These are phyloP conservation scores for Gnathonemus longibarbis DNA, from an alignment of 2,113 vertebrate species.

Conservation along the genomic window DNA sequence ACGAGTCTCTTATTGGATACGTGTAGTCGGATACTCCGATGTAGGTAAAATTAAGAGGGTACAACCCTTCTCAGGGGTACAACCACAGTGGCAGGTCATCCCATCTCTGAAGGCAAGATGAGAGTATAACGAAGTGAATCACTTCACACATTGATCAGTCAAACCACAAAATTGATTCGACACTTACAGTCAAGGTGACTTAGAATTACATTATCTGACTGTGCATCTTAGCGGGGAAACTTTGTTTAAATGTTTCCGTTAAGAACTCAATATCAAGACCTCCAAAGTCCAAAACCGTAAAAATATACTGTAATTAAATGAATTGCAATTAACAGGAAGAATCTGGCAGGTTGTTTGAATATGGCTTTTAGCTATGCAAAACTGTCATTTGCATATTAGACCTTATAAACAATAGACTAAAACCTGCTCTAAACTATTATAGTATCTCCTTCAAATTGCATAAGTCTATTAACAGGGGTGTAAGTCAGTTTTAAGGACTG, in stretches of 20 bases:
- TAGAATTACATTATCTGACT: not conserved
- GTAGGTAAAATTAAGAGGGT: not conserved
- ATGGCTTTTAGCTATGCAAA: not conserved
- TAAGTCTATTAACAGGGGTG: not conserved
- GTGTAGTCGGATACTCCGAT: not conserved
- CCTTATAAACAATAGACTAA: not conserved
- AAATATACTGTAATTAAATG: not conserved
- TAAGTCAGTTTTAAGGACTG: not conserved
- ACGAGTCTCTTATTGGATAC: not conserved
- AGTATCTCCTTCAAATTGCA: not conserved
- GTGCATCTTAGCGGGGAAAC: not conserved
- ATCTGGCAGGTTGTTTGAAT: not conserved
- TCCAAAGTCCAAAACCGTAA: not conserved
- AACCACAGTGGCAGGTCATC: not conserved
- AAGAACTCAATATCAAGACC: not conserved
- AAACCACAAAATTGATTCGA: not conserved
- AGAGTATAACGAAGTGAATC: not conserved
- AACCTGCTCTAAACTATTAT: not conserved
- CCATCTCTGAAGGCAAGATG: not conserved
- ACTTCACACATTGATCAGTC: not conserved
- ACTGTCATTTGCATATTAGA: not conserved
- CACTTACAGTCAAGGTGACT: not conserved
- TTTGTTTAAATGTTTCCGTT: not conserved
- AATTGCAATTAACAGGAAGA: not conserved
- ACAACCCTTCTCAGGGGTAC: not conserved